These are phyloP conservation scores for Cataglyphis albicans DNA, from an alignment of 2,888 invertebrate species.

Conservation along the genomic window DNA sequence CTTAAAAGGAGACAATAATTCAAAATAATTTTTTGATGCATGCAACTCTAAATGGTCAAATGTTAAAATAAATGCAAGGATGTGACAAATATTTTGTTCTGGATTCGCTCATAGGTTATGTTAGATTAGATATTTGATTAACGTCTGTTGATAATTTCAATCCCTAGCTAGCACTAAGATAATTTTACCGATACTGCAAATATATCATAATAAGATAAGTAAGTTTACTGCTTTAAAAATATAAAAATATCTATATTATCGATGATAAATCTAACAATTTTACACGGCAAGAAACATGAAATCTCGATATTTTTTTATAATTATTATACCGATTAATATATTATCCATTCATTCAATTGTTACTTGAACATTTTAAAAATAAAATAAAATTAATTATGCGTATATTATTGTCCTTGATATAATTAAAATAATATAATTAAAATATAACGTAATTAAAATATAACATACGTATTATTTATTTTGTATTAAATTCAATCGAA, in stretches of 20 bases:
- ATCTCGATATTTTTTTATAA: neutral
- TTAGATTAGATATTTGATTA: neutral
- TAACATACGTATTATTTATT: neutral
- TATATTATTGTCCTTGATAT: neutral
- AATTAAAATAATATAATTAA: neutral
- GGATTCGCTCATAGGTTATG: neutral
- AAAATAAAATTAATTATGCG: neutral
- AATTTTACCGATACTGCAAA: neutral
- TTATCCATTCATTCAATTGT: neutral
- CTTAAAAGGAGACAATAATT: neutral
- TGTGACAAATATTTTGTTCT: neutral
- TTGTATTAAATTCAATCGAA: neutral
- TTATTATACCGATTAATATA: neutral
- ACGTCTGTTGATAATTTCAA: neutral
- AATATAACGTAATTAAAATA: too few relatives aligned
- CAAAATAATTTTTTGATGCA: neutral
- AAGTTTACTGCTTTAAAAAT: neutral
- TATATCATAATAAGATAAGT: neutral
- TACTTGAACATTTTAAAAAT: neutral
- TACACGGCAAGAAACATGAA: neutral
- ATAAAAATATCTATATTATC: neutral
- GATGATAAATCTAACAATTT: neutral
- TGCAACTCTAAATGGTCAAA: neutral
- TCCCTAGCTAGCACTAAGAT: neutral
- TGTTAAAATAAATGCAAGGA: neutral